Evolutionary conservation across 2,797 vertebrate species (phyloP).

Genomic region (Poeciliopsis paucimaculata): DNA sequence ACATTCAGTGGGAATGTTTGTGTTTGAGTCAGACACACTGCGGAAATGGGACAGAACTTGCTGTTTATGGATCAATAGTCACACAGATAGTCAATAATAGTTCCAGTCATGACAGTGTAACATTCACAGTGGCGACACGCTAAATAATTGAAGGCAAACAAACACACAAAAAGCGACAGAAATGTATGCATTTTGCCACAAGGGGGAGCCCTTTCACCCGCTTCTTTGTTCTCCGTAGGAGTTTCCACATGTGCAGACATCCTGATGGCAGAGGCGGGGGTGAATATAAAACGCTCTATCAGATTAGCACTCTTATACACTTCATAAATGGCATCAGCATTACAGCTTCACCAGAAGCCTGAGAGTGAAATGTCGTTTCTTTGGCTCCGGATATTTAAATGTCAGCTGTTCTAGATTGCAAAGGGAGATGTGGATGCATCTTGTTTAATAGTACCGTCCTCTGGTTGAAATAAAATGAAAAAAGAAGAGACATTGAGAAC

Average conservation of each 20-base stretch:
- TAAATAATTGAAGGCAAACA: conserved; percentile 65
- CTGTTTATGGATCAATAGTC: conserved; percentile 53
- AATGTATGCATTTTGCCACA: conserved; percentile 48
- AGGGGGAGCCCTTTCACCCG: conserved; percentile 56
- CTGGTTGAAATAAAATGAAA: conserved; percentile 37
- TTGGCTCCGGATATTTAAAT: conserved; percentile 66
- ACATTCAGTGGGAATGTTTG: conserved; percentile 19
- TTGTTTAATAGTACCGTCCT: conserved; percentile 35
- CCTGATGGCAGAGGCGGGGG: conserved; percentile 31
- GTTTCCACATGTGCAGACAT: conserved; percentile 27
- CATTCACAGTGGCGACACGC: conserved; percentile 41
- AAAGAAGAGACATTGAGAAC: conserved; percentile 19
- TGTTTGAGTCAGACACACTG: conserved; percentile 30
- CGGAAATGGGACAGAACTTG: conserved; percentile 47
- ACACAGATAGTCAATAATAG: conserved; percentile 44
- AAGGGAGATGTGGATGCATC: conserved; percentile 23
- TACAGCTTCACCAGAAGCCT: conserved; percentile 44
- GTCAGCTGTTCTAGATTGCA: conserved; percentile 36
- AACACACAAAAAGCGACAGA: conserved; percentile 22
- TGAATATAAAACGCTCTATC: conserved; percentile 42
- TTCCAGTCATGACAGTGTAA: conserved; percentile 50
- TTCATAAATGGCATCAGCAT: conserved; percentile 42
- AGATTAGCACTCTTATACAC: conserved; percentile 50
- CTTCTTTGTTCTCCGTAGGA: conserved; percentile 50
- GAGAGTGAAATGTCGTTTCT: conserved; percentile 33